Percentiles rank a stretch among this genome's conserved stretches.
Conservation (phyloP, 2,797 vertebrate genomes). For the Cossypha heuglini region DNA sequence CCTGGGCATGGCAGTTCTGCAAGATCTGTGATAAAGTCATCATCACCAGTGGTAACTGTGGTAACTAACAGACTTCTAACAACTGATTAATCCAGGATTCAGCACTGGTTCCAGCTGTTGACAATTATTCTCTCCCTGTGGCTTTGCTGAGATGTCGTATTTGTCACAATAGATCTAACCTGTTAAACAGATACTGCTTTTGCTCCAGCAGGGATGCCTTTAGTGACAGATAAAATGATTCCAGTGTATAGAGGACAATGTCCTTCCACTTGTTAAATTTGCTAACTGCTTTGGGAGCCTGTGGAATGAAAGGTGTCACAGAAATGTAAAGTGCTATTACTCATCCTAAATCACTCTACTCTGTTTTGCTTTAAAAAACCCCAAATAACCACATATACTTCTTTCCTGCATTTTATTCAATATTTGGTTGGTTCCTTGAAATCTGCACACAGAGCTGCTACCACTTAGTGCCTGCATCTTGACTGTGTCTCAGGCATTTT, state of each 20-base stretch:
- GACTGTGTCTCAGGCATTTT: not conserved
- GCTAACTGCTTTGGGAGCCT: not conserved
- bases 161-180: not conserved
- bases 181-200: not conserved
- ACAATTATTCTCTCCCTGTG: not conserved
- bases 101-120: not conserved
- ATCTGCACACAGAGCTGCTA: not conserved
- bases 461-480: not conserved
- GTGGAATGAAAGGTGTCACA: not conserved
- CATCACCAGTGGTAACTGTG: not conserved
- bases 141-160: not conserved
- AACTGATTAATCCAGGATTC: not conserved
- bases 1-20: not conserved
- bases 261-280: not conserved
- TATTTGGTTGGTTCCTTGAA: not conserved
- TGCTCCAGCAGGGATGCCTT: not conserved
- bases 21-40: not conserved
- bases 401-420: not conserved
- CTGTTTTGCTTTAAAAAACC: fast-evolving
- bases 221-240: not conserved
- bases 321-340: not conserved
- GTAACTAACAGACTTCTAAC: not conserved
- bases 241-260: fast-evolving
- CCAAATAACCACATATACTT: not conserved
- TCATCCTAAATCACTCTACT: not conserved